phyloP scores from a whole-genome alignment of 2,797 vertebrate genomes.

The Carapus acus region DNA sequence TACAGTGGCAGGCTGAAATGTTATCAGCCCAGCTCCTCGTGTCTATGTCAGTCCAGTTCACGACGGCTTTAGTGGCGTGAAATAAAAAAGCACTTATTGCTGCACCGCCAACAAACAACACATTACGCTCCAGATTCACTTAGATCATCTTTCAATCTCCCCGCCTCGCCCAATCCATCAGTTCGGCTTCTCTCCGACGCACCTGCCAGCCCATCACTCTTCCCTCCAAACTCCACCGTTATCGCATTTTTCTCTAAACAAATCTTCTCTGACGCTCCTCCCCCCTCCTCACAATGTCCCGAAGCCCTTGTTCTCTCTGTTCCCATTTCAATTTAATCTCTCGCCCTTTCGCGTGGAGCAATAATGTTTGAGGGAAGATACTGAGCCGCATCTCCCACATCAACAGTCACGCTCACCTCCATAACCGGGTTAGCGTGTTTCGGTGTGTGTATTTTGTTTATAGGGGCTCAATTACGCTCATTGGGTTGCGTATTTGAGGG shows the following conservation, averaged over 20 bases:
- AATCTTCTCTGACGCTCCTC: conserved; percentile 1
- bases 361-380: conserved; percentile 31
- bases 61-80: background rate
- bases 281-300: background rate
- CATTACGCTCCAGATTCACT: background rate
- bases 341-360: conserved; percentile 14
- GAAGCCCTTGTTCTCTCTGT: background rate
- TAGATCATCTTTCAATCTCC: background rate
- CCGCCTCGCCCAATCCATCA: too few species aligned
- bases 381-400: conserved; percentile 13
- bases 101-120: background rate
- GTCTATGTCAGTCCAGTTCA: too few species aligned
- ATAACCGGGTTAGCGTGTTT: conserved; percentile 23
- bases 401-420: conserved; percentile 31
- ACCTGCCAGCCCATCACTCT: background rate
- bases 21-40: too few species aligned
- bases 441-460: conserved; percentile 1
- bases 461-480: background rate
- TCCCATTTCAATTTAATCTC: conserved; percentile 1
- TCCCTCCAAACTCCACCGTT: too few species aligned
- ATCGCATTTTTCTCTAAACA: background rate
- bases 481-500: background rate
- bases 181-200: background rate
- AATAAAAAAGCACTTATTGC: background rate
- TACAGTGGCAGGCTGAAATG: too few species aligned